Percentiles rank a stretch among this genome's conserved stretches.
Evolutionary conservation across 2,113 vertebrate genomes (phyloP).

Genomic region (Gila orcuttii): DNA sequence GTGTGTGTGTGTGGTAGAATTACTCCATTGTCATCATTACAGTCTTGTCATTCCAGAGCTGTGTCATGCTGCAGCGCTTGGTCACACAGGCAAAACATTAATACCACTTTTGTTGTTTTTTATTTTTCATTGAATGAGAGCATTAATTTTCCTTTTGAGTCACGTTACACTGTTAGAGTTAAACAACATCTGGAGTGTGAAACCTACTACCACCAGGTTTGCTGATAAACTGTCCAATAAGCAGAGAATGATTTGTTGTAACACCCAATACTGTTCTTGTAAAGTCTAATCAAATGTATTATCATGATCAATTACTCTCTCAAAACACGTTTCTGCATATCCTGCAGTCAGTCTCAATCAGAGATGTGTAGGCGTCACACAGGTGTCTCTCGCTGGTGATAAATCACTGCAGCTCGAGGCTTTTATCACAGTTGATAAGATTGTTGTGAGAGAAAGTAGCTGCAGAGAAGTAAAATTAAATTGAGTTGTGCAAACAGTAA

Average conservation of each 20-base stretch:
- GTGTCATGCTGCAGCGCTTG: background rate
- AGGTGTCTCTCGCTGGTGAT: background rate
- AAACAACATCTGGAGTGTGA: background rate
- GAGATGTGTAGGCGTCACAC: background rate
- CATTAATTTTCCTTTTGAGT: background rate
- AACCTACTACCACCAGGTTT: background rate
- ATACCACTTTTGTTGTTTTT: conserved; percentile 4
- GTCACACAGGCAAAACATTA: background rate
- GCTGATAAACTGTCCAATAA: background rate
- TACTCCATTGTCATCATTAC: background rate
- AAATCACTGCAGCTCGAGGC: background rate
- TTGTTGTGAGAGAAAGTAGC: background rate
- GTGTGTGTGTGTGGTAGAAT: background rate
- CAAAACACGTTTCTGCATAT: too few species aligned
- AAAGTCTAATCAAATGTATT: too few species aligned
- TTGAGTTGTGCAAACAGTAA: conserved; percentile 52
- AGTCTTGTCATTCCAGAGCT: background rate
- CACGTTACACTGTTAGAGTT: background rate
- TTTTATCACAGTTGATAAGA: background rate
- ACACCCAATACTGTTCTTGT: background rate
- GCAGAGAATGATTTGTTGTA: background rate
- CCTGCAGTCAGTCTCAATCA: too few species aligned
- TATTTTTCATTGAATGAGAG: background rate
- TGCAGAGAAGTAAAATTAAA: conserved; percentile 63
- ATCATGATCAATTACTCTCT: background rate